Conservation (phyloP, 2,113 vertebrate genomes). For the Corythornis cristatus region DNA sequence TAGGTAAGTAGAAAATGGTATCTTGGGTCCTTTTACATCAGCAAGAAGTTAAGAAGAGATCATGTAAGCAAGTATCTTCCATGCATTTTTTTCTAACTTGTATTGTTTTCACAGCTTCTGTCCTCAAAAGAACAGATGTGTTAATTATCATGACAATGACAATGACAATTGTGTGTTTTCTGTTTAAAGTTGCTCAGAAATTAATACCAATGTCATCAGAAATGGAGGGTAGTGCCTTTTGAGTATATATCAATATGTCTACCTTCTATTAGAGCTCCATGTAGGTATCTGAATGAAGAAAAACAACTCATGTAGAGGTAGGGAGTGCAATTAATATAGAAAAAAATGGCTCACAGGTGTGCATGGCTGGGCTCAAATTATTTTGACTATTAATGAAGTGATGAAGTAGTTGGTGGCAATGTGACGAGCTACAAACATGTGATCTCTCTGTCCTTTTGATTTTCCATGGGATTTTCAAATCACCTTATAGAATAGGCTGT, state of each 20-base stretch:
- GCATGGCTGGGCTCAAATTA: background rate
- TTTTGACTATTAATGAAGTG: background rate
- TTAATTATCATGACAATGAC: background rate
- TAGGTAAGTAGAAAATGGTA: constrained; percentile 82
- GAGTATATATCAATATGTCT: background rate
- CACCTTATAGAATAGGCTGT: background rate
- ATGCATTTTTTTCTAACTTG: background rate
- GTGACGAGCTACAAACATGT: background rate
- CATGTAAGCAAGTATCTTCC: background rate
- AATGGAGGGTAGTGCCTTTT: background rate
- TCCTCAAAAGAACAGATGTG: background rate
- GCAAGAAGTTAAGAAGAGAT: background rate
- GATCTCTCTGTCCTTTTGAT: background rate
- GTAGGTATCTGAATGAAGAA: background rate
- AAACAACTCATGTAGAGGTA: background rate
- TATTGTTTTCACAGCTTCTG: background rate
- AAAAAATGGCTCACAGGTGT: background rate
- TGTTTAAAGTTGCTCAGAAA: background rate
- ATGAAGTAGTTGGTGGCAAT: background rate
- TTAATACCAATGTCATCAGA: background rate
- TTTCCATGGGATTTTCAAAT: background rate
- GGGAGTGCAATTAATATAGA: background rate
- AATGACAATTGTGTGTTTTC: background rate
- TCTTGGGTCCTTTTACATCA: background rate
- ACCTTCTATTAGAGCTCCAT: background rate